Conservation (phyloP, 2,113 vertebrate species). For the Microcebus lehilahytsara region DNA sequence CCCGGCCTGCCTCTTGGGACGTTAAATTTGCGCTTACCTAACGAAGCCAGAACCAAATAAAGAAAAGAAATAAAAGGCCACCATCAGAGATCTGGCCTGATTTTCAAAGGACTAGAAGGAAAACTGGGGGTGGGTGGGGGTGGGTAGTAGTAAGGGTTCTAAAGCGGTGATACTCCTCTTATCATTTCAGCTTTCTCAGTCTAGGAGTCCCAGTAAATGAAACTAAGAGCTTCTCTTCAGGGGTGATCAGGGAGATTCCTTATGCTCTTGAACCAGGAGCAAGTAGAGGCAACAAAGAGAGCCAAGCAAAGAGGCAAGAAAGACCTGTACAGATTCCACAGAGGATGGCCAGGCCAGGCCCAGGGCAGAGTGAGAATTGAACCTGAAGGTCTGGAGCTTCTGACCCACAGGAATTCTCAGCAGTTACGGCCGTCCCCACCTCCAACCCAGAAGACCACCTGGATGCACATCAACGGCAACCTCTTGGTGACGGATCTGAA, state of each 20-base stretch:
- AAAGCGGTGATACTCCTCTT: background rate
- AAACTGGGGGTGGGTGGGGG: background rate
- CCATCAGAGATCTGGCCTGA: slow-evolving; percentile 29
- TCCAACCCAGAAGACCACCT: background rate
- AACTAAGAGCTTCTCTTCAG: background rate
- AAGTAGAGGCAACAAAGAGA: background rate
- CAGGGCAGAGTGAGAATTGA: background rate
- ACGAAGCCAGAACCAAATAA: slow-evolving; percentile 13
- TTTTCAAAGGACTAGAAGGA: slow-evolving; percentile 32
- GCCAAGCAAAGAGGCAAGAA: background rate
- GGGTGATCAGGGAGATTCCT: background rate
- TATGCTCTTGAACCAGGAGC: background rate
- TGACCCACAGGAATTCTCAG: background rate
- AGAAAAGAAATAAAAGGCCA: slow-evolving; percentile 41
- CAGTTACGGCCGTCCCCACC: background rate
- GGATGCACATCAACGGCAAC: background rate
- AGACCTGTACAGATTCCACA: background rate
- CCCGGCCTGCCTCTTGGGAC: slow-evolving; percentile 67
- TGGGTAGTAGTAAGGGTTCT: background rate
- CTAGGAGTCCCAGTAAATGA: background rate
- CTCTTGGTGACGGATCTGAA: background rate
- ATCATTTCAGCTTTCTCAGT: background rate
- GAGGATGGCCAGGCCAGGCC: fast-evolving
- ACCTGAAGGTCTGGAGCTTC: slow-evolving; percentile 16
- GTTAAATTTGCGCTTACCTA: slow-evolving; percentile 68